Percentiles rank a stretch among this genome's conserved stretches.
phyloP scores from a whole-genome alignment of 2,888 invertebrate genomes.

The Hypolimnas misippus region DNA sequence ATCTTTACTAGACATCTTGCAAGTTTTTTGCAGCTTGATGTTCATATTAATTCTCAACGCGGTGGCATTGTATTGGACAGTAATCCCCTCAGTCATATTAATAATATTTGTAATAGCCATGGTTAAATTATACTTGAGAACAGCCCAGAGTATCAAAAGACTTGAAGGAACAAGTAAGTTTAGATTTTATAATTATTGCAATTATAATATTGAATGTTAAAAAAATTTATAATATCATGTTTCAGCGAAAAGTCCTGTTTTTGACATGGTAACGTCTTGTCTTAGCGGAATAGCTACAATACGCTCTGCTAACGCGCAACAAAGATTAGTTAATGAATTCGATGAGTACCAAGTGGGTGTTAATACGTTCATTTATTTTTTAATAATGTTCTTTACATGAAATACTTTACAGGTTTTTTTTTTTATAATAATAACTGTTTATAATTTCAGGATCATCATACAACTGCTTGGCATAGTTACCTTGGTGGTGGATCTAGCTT shows the following conservation, averaged over 20 bases:
- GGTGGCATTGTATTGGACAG: constrained; percentile 84
- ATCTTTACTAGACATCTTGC: constrained; percentile 86
- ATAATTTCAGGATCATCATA: constrained; percentile 85
- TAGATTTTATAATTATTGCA: neutral
- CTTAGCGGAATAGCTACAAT: constrained; percentile 90
- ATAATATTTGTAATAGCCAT: constrained; percentile 83
- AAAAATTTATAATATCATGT: constrained; percentile 8
- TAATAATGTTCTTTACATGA: too few species aligned
- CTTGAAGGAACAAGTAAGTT: constrained; percentile 85
- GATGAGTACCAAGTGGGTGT: constrained; percentile 80
- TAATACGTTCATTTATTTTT: too few species aligned
- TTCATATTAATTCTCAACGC: constrained; percentile 86
- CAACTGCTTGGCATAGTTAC: constrained; percentile 87
- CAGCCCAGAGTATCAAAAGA: constrained; percentile 88
- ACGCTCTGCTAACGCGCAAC: constrained; percentile 87
- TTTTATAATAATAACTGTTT: too few species aligned
- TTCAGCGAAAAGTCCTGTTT: constrained; percentile 91
- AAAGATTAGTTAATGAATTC: constrained; percentile 85
- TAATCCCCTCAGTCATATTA: constrained; percentile 84
- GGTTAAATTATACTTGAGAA: constrained; percentile 86
- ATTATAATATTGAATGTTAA: neutral
- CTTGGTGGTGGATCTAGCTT: constrained; percentile 86
- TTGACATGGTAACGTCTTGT: constrained; percentile 89
- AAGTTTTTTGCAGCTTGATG: constrained; percentile 76
- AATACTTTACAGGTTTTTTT: too few species aligned